Evolutionary conservation across 2,113 vertebrate genomes (phyloP), one percentile per base, ranked within the genome.

Genomic region (Cromileptes altivelis): DNA sequence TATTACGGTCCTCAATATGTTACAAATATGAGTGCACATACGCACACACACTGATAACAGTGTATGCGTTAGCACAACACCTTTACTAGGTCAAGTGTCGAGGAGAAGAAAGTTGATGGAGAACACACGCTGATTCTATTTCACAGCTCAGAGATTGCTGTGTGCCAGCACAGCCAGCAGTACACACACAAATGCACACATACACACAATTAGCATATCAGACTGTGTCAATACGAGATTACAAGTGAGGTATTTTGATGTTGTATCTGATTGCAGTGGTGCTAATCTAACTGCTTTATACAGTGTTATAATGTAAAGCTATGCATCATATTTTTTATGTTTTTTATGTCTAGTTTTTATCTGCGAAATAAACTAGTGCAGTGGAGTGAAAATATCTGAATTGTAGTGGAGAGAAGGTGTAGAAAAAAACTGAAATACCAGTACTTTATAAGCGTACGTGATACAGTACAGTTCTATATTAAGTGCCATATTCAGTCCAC

Each of bases 61-160:
- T 37, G 33, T 6, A 1, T 21, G 50, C 25, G 52, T 50, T 14
- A 9, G 18, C 7, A 23, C 0, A 42, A 9, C 1, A 14, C 21
- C 45, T 62, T 79, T 27, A 77, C 30, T 58, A 30, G 67, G 70
- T 81, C 77, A 83, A 73, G 62, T 75, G 70, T 60, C 21, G 49
- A 78, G 56, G 53, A 58, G 53, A 30, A 67, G 63, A 75, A 45
- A 52, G 18, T 58, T 6, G 4, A 58, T 45, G 3, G 12, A 65
- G 63, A 77, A 83, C 61, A 67, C 50, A 62, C 25, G 40, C 78
- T 45, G 78, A 74, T 80, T 86, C 63, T 49, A 33, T 85, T 86
- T 88, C 89, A 91, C 81, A 86, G 86, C 71, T 70, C 58, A 73
- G 74, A 85, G 73, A 30, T 9, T 0, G 0, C 60, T 40, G 70